These are phyloP conservation scores for Acanthosoma haemorrhoidale DNA, from an alignment of 2,888 invertebrate genomes.

Conservation along the genomic window DNA sequence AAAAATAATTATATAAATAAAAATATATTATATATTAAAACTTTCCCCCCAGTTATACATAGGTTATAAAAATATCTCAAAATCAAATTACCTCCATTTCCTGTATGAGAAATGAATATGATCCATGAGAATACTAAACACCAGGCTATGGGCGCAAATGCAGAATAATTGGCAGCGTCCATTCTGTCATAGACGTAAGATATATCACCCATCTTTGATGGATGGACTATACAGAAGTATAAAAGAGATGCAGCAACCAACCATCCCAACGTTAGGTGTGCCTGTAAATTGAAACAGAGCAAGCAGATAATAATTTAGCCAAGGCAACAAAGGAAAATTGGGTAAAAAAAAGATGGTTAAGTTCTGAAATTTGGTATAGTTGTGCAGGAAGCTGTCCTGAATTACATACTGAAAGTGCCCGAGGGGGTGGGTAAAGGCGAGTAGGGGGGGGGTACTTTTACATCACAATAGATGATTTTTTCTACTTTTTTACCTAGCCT, in stretches of 20 bases:
- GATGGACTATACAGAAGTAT: conserved; percentile 54
- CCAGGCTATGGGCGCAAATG: conserved; percentile 65
- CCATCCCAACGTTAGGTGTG: conserved; percentile 55
- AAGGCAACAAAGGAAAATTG: no score
- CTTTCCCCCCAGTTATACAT: background rate
- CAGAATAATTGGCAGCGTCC: conserved; percentile 63
- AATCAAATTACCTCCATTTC: conserved; percentile 51
- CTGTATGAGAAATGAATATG: conserved; percentile 58
- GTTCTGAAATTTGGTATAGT: no score
- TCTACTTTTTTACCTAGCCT: no score
- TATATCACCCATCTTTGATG: conserved; percentile 59
- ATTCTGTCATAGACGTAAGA: conserved; percentile 57
- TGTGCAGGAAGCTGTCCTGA: no score
- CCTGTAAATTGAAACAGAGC: conserved; percentile 44
- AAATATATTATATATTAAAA: no score
- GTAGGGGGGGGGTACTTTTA: no score
- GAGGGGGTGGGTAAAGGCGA: no score
- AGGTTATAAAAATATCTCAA: background rate
- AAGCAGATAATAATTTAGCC: conserved; percentile 15
- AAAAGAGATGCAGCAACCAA: conserved; percentile 51
- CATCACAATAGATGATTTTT: no score
- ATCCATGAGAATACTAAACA: conserved; percentile 63
- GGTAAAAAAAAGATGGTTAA: no score
- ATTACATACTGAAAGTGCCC: no score
- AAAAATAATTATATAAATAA: no score